phyloP scores from a whole-genome alignment of 2,888 invertebrate species.

The Orthonevra nobilis region DNA sequence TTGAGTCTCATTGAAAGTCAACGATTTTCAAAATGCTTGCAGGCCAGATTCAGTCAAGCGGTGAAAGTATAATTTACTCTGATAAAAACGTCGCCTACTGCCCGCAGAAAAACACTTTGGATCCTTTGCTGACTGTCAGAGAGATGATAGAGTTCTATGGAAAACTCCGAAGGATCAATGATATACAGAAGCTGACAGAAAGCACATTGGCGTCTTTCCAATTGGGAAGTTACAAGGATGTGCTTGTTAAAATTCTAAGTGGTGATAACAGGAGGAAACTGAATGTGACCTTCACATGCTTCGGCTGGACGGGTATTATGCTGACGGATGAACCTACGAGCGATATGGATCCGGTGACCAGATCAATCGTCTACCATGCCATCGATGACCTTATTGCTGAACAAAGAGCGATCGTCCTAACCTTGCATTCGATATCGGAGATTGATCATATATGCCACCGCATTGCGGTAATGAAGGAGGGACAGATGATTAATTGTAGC shows the following conservation, averaged over 20 bases:
- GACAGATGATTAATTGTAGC: constrained; percentile 78
- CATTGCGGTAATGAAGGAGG: constrained; percentile 73
- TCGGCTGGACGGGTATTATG: constrained; percentile 86
- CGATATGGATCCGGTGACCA: constrained; percentile 85
- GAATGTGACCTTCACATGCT: constrained; percentile 88
- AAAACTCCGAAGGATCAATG: constrained; percentile 84
- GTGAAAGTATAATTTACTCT: constrained; percentile 80
- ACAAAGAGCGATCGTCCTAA: constrained; percentile 78
- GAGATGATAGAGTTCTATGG: constrained; percentile 90
- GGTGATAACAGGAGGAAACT: constrained; percentile 90
- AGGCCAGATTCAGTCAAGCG: constrained; percentile 82
- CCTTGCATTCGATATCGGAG: constrained; percentile 80
- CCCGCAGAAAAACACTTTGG: constrained; percentile 93
- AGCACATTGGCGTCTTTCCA: constrained; percentile 77
- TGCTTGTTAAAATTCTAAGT: constrained; percentile 79
- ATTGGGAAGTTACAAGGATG: constrained; percentile 77
- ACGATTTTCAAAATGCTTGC: constrained; percentile 90
- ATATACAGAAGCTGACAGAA: constrained; percentile 78
- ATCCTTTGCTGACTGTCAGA: constrained; percentile 87
- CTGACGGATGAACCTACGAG: constrained; percentile 89
- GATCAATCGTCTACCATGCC: constrained; percentile 78
- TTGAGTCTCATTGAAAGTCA: constrained; percentile 86
- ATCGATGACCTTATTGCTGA: constrained; percentile 76
- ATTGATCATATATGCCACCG: constrained; percentile 12
- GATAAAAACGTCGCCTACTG: constrained; percentile 84